phyloP scores from a whole-genome alignment of 2,888 invertebrate genomes.

The Chironomus riparius region DNA sequence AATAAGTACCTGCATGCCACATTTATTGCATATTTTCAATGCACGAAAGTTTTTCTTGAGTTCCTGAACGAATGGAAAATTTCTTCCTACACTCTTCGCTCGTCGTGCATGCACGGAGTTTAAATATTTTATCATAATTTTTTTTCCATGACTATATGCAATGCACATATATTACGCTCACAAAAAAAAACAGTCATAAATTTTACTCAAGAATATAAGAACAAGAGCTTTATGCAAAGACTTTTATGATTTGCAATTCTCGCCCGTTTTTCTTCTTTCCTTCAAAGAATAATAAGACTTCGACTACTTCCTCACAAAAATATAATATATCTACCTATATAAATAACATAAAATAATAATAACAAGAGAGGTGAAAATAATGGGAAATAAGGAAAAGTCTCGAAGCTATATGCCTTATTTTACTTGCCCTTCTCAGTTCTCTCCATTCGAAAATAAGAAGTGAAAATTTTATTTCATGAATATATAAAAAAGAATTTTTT shows the following conservation, averaged over 20 bases:
- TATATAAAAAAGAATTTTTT: background rate
- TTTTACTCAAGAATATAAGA: background rate
- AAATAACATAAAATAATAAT: background rate
- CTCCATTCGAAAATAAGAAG: background rate
- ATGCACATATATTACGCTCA: too few species aligned
- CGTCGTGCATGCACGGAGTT: background rate
- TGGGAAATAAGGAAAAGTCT: too few species aligned
- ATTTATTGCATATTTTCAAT: background rate
- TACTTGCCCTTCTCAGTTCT: background rate
- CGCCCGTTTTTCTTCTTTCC: background rate
- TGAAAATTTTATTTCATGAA: background rate
- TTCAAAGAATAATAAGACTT: background rate
- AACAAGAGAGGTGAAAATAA: too few species aligned
- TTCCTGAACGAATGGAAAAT: background rate
- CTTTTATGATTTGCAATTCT: constrained; percentile 4
- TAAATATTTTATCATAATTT: background rate
- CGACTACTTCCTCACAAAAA: too few species aligned
- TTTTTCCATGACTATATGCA: background rate
- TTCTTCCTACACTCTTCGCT: background rate
- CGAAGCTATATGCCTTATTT: background rate
- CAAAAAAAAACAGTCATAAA: background rate
- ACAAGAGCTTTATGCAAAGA: background rate
- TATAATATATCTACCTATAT: background rate
- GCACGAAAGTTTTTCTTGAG: background rate
- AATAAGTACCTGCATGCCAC: background rate